Base-by-base conservation (phyloP, 1,140 invertebrate genomes). In the Ceratoteleas bidentatus region DNA sequence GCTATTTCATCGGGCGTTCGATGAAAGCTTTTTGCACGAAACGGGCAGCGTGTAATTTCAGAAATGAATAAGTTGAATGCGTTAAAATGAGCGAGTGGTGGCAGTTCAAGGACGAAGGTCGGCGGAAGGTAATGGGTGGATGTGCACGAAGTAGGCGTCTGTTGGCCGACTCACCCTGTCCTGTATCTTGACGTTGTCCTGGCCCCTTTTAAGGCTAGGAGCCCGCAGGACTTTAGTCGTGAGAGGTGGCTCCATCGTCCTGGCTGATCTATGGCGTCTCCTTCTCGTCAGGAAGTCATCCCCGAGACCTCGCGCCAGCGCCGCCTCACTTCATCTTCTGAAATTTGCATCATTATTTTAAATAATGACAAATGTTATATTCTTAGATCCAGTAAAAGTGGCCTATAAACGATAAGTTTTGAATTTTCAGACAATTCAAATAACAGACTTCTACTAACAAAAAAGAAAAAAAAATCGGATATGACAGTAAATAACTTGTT, bases 191-290 rank as follows among this genome's bases (percentile, higher is more conserved):
- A 94, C 93, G 82, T 95, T 94, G 84, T 93, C 93, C 88, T 95
- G 95, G 56, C 95, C 95, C 83, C 95, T 92, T 84, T 95, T 95
- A 72, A 96, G 88, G 36, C 93, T 94, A 3, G 95, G 95, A 73
- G 94, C 94, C 76, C 95, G 93, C 45, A 95, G 92, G 6, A 95
- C 92, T 83, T 92, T 92, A 84, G 91, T 92, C 43, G 90, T 90
- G 34, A 88, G 68, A 61, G 88, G 87, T 64, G 90, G 90, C 83
- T 91, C 88, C 89, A 91, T 90, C 72, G 76, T 89, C 54, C 33
- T 43, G 38, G 13, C 65, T 64, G 33, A 62, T 75, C 40, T 66
- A 3, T 73, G 15, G 6, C 40, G 68, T 57, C 11, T 60, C 56
- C 77, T 66, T 64, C 78, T 84, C 83, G 83, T 89, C 85, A 90